phyloP scores from a whole-genome alignment of 1,140 invertebrate genomes.

The Aphelenchoides fujianensis region DNA sequence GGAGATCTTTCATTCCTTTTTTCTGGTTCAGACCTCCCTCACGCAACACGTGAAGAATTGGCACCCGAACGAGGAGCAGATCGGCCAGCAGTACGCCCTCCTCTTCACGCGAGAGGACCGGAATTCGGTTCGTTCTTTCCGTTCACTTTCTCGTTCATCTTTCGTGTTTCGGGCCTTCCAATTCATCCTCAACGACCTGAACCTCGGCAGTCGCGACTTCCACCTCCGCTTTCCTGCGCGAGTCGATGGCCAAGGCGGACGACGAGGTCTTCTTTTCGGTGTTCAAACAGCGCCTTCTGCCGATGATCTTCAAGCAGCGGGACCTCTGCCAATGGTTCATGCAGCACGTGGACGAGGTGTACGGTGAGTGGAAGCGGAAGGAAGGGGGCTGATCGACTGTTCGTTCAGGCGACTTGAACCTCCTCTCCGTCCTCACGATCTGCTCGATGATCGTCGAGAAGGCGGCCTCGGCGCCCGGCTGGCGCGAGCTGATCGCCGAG shows the following conservation, averaged over 20 bases:
- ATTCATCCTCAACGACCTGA: background rate
- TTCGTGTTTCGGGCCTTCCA: background rate
- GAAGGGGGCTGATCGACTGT: too few species aligned
- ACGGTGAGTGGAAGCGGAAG: background rate
- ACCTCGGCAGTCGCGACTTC: background rate
- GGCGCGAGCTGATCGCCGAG: background rate
- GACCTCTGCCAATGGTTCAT: background rate
- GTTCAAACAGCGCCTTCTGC: background rate
- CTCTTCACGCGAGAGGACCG: background rate
- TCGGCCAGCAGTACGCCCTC: background rate
- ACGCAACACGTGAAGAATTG: background rate
- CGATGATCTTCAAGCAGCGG: background rate
- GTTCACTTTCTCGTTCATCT: too few species aligned
- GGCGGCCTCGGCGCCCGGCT: background rate
- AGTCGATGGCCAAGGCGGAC: background rate
- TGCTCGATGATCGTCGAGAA: background rate
- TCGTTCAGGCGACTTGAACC: background rate
- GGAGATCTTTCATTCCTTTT: too few species aligned
- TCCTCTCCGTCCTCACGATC: background rate
- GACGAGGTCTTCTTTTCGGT: background rate
- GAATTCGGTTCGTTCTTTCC: background rate
- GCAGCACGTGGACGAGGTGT: background rate
- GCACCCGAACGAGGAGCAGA: background rate
- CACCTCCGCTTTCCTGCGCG: background rate
- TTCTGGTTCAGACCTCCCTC: too few species aligned